These are phyloP conservation scores for Corydoras sp. DNA, from an alignment of 2,113 vertebrate species.

Conservation along the genomic window DNA sequence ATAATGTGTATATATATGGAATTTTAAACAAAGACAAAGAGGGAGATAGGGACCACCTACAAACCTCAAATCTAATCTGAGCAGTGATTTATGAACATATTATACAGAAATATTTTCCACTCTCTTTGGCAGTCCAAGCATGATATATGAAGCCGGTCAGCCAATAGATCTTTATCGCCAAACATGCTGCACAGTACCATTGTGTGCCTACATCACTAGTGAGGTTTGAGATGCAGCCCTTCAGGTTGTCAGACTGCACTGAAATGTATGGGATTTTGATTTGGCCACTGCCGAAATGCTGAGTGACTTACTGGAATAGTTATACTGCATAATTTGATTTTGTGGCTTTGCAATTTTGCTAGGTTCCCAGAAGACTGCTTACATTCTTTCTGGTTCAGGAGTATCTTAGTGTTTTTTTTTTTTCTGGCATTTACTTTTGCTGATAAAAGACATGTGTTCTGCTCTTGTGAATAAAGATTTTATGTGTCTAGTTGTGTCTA, in stretches of 20 bases:
- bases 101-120: constrained; percentile 43
- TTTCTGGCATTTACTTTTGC: constrained; percentile 13
- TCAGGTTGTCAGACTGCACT: constrained; percentile 37
- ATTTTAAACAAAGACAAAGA: background rate
- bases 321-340: constrained; percentile 43
- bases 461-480: constrained; percentile 16
- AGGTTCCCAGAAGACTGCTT: constrained; percentile 20
- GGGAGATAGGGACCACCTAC: constrained; percentile 34
- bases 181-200: constrained; percentile 38
- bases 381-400: constrained; percentile 9
- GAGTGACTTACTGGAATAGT: constrained; percentile 43
- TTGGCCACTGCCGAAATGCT: constrained; percentile 34
- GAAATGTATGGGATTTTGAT: constrained; percentile 35
- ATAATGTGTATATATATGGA: too few relatives aligned
- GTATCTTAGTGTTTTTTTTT: constrained; percentile 12
- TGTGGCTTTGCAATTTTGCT: constrained; percentile 31
- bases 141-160: constrained; percentile 50
- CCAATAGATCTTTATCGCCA: constrained; percentile 37
- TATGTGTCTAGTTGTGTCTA: constrained; percentile 20
- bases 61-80: constrained; percentile 40
- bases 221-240: constrained; percentile 34
- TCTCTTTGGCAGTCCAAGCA: constrained; percentile 44
- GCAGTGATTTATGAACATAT: constrained; percentile 56
- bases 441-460: constrained; percentile 19
- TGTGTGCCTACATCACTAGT: constrained; percentile 26